A percentile compares a stretch with the other conserved stretches of the same genome.
phyloP scores from a whole-genome alignment of 2,888 invertebrate genomes.

The Cryptocephalus moraei region DNA sequence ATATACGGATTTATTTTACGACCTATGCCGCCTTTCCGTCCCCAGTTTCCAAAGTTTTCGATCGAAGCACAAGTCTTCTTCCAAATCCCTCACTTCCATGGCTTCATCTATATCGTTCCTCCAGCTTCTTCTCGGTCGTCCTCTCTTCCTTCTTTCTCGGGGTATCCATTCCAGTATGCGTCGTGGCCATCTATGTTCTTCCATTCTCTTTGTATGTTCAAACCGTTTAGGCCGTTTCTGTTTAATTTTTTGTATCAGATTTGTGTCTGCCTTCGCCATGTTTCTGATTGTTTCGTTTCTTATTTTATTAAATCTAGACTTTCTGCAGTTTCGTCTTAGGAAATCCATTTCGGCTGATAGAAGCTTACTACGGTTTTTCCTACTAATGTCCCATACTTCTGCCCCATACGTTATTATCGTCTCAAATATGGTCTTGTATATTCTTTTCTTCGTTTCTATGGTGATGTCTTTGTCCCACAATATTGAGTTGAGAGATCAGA shows the following conservation, averaged over 20 bases:
- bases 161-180: no score
- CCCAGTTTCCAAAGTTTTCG: no score
- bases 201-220: not conserved
- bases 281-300: not conserved
- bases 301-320: not conserved
- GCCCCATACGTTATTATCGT: not conserved
- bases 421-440: not conserved
- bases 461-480: not conserved
- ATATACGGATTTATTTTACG: no score
- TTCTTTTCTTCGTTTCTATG: not conserved
- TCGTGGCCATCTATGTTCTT: no score
- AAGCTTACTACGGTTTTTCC: not conserved
- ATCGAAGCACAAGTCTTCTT: no score
- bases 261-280: not conserved
- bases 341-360: not conserved
- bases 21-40: no score
- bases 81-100: no score
- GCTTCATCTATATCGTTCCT: no score
- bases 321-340: not conserved
- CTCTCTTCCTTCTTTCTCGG: no score
- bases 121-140: no score
- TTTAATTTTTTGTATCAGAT: not conserved
- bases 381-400: not conserved
- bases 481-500: not conserved
- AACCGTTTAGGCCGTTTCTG: not conserved